Conservation (phyloP, 1,140 invertebrate genomes). For the Ooceraea biroi region DNA sequence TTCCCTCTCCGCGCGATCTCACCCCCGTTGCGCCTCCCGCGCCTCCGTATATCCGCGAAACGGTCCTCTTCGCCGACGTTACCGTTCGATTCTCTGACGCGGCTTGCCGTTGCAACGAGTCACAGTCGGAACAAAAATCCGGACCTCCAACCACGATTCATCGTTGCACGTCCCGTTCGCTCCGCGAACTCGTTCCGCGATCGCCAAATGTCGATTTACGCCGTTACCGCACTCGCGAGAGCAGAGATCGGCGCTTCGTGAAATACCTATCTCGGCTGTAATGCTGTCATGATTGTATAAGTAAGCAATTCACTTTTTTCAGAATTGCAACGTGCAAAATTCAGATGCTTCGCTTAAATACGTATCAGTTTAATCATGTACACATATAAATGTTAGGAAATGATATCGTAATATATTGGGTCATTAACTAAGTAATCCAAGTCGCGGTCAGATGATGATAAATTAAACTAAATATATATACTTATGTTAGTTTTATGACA, state of each 20-base stretch:
- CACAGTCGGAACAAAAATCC: constrained; percentile 38
- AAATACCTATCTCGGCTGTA: not conserved
- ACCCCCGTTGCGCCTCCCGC: constrained; percentile 36
- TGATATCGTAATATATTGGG: no score
- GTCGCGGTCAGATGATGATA: no score
- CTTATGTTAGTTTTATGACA: no score
- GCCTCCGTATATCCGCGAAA: constrained; percentile 48
- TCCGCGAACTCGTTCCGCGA: constrained; percentile 43
- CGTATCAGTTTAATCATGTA: no score
- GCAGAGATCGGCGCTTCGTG: constrained; percentile 12
- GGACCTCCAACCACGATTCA: constrained; percentile 50
- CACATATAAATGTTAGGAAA: no score
- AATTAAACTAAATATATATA: no score
- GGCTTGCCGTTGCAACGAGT: constrained; percentile 8
- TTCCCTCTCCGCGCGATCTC: constrained; percentile 7
- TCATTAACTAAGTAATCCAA: no score
- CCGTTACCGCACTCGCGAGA: constrained; percentile 12
- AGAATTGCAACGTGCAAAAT: no score
- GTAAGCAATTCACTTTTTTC: not conserved
- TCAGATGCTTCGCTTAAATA: not conserved
- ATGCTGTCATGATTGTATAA: not conserved
- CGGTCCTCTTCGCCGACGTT: constrained; percentile 44
- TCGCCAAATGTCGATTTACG: constrained; percentile 51
- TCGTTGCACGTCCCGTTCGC: constrained; percentile 33
- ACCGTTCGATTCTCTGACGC: constrained; percentile 52